A percentile compares a stretch with the other conserved stretches of the same genome.
Conservation (phyloP, 2,888 invertebrate species). For the Cotesia congregata region DNA sequence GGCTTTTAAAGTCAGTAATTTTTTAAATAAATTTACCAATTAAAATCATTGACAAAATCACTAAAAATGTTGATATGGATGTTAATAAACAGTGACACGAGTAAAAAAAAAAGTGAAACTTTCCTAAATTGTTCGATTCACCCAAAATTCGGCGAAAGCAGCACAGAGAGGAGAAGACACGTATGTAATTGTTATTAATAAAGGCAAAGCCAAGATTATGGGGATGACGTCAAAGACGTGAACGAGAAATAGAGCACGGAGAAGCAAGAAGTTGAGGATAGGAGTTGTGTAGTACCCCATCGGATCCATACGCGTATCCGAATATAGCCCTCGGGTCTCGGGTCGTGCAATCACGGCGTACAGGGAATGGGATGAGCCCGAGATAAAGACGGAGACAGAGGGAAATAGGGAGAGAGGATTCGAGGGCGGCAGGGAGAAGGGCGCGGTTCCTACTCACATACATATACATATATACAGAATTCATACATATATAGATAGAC, state of each 20-base stretch:
- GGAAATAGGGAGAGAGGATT: constrained; percentile 20
- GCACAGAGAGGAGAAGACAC: no score
- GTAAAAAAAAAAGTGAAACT: no score
- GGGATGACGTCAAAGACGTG: constrained; percentile 22
- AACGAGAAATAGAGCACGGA: constrained; percentile 3
- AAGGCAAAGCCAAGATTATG: constrained; percentile 15
- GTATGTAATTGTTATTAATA: constrained; percentile 22
- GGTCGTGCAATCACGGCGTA: constrained; percentile 67
- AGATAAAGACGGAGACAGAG: constrained; percentile 33
- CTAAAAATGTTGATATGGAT: no score
- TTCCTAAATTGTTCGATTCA: no score
- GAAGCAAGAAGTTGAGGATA: constrained; percentile 11
- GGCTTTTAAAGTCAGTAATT: no score
- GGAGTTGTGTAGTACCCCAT: constrained; percentile 39
- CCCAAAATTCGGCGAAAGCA: no score
- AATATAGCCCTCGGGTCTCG: constrained; percentile 65
- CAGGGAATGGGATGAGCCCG: constrained; percentile 65
- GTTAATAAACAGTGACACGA: no score
- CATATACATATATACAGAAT: constrained; percentile 7
- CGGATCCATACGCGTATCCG: constrained; percentile 61
- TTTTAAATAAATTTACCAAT: no score
- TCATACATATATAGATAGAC: constrained; percentile 11
- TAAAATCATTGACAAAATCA: no score
- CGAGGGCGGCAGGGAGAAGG: constrained; percentile 43
- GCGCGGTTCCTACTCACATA: constrained; percentile 47